Base-by-base conservation (phyloP, 2,797 vertebrate genomes). In the Trachops cirrhosus region DNA sequence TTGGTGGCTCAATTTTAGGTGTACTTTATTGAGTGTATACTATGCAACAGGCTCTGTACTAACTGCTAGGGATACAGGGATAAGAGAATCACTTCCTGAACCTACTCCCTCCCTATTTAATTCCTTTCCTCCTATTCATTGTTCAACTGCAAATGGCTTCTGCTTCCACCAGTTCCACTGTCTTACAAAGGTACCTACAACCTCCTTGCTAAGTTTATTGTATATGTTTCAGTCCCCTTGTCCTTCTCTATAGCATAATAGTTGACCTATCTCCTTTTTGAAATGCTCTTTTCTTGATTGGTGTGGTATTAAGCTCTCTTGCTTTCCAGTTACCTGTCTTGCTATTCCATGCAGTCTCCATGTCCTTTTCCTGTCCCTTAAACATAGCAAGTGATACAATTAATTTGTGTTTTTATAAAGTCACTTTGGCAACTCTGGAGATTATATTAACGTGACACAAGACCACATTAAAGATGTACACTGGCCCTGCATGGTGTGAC, bases 361-460 rank as follows among this genome's bases (percentile, higher is more conserved):
- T 44, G 80, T 85, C 9, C 46, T 85, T 91, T 95, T 29, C 77
- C 29, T 95, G 11, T 94, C 26, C 18, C 37, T 87, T 89, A 93
- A 84, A 84, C 21, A 21, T 86, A 89, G 62, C 50, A 93, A 26
- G 32, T 86, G 32, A 50, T 54, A 34, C 41, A 26, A 7, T 70
- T 96, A 44, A 77, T 84, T 44, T 46, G 21, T 94, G 41, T 68
- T 95, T 94, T 90, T 78, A 70, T 85, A 24, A 90, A 54, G 9
- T 94, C 46, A 86, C 34, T 83, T 94, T 82, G 29, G 29, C 29
- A 95, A 18, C n/a, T 92, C 48, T 78, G 2, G 15, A 94, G 50
- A 88, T 39, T 86, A 41, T 44, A 54, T 54, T 95, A 77, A 34
- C 8, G 57, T 85, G 29, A 67, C 62, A 68, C 8, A 84, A 46